Conservation (phyloP, 2,797 vertebrate genomes). For the Melanotaenia nigrans region DNA sequence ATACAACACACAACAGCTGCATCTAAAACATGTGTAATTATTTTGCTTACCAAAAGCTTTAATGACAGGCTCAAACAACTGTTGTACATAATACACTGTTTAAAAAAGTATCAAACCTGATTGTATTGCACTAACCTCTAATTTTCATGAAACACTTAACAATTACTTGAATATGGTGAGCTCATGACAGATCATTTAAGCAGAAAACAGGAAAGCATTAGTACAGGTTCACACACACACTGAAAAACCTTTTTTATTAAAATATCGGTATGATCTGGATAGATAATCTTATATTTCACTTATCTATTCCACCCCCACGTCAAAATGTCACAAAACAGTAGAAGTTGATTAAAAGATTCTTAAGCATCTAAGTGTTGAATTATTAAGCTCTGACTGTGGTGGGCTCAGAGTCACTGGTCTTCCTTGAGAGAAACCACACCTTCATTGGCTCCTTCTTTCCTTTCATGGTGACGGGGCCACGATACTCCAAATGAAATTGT, state of each 20-base stretch:
- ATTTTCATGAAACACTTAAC: constrained; percentile 36
- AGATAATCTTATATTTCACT: background rate
- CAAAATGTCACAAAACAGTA: constrained; percentile 7
- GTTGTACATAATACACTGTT: background rate
- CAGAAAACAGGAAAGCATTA: constrained; percentile 8
- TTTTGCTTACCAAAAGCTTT: constrained; percentile 36
- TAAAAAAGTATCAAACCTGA: constrained; percentile 35
- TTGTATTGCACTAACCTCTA: constrained; percentile 5
- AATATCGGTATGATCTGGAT: constrained; percentile 45
- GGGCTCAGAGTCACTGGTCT: constrained; percentile 81
- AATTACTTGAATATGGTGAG: constrained; percentile 30
- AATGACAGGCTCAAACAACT: background rate
- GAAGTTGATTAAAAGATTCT: background rate
- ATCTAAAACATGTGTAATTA: constrained; percentile 15
- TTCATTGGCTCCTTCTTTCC: constrained; percentile 99
- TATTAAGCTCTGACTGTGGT: constrained; percentile 34
- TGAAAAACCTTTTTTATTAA: constrained; percentile 32
- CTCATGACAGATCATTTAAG: constrained; percentile 17
- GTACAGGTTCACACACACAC: constrained; percentile 7
- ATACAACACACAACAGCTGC: constrained; percentile 5
- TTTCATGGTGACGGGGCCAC: constrained; percentile 97
- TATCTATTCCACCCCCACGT: constrained; percentile 13
- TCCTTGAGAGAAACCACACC: constrained; percentile 98
- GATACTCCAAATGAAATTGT: constrained; percentile 93
- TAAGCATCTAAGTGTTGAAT: background rate